Percentiles rank a stretch among this genome's conserved stretches.
These are phyloP conservation scores for Phrynocephalus guinanensis DNA, from an alignment of 2,797 vertebrate species.

Conservation along the genomic window DNA sequence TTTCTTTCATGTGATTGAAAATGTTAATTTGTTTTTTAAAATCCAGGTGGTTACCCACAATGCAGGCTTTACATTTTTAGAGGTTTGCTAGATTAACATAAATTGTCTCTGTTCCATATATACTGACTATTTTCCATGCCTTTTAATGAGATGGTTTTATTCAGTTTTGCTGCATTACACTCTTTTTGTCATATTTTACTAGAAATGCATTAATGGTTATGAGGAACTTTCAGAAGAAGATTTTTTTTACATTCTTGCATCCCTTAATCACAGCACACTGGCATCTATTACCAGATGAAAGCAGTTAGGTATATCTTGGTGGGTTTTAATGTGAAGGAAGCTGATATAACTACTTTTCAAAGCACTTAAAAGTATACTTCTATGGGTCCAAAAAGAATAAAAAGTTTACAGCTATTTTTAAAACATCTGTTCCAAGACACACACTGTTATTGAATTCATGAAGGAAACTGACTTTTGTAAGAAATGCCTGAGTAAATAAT, in stretches of 20 bases:
- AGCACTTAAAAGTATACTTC: conserved; percentile 45
- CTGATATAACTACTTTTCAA: conserved; percentile 9
- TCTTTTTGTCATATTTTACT: conserved; percentile 44
- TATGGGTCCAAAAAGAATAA: conserved; percentile 34
- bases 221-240: conserved; percentile 43
- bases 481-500: conserved; percentile 8
- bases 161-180: conserved; percentile 35
- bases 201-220: conserved; percentile 19
- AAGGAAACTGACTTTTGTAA: conserved; percentile 31
- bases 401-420: conserved; percentile 17
- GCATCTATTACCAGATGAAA: conserved; percentile 9
- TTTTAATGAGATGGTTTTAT: conserved; percentile 45
- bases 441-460: conserved; percentile 34
- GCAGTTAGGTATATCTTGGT: conserved; percentile 22
- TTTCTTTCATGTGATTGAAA: not conserved
- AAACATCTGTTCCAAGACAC: not conserved
- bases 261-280: conserved; percentile 2
- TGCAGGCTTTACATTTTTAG: not conserved
- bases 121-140: conserved; percentile 6
- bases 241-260: not conserved
- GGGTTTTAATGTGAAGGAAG: conserved; percentile 18
- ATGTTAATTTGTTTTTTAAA: not conserved
- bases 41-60: not conserved
- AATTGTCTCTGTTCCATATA: not conserved
- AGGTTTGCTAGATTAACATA: conserved; percentile 30